Conservation (phyloP, 2,888 invertebrate genomes). For the Aleiodes leptofemur region DNA sequence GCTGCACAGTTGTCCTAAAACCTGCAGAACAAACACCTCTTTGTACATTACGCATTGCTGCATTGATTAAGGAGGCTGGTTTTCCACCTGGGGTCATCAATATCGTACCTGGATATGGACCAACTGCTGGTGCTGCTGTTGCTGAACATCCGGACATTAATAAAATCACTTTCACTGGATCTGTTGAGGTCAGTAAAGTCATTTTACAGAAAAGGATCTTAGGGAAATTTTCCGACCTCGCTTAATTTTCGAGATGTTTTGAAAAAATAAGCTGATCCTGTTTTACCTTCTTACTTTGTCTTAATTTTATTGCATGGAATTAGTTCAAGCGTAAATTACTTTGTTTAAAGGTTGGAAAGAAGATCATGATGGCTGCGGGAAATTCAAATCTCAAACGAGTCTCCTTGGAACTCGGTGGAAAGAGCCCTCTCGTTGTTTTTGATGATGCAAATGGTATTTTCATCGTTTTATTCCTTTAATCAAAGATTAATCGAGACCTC, state of each 20-base stretch:
- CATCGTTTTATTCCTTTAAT: background rate
- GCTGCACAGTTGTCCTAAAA: slow-evolving; percentile 86
- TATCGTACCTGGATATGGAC: slow-evolving; percentile 78
- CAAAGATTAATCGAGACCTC: background rate
- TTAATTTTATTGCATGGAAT: too few relatives aligned
- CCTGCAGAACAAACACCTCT: slow-evolving; percentile 80
- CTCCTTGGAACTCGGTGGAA: slow-evolving; percentile 91
- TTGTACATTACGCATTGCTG: slow-evolving; percentile 78
- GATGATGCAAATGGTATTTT: slow-evolving; percentile 84
- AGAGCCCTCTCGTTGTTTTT: slow-evolving; percentile 90
- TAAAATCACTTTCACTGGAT: slow-evolving; percentile 79
- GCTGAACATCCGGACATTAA: slow-evolving; percentile 76
- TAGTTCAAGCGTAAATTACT: slow-evolving; percentile 17
- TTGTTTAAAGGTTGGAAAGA: slow-evolving; percentile 58
- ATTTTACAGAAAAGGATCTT: too few relatives aligned
- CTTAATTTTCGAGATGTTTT: too few relatives aligned
- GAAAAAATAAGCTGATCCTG: too few relatives aligned
- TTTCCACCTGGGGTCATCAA: slow-evolving; percentile 79
- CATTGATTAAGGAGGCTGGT: slow-evolving; percentile 77
- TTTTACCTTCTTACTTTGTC: too few relatives aligned
- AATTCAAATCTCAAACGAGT: slow-evolving; percentile 88
- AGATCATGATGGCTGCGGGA: slow-evolving; percentile 80
- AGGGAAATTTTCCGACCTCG: too few relatives aligned
- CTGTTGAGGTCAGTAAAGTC: slow-evolving; percentile 72
- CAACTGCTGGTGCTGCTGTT: slow-evolving; percentile 77